Evolutionary conservation across 2,797 vertebrate genomes (phyloP).

Genomic region (Falco cherrug): DNA sequence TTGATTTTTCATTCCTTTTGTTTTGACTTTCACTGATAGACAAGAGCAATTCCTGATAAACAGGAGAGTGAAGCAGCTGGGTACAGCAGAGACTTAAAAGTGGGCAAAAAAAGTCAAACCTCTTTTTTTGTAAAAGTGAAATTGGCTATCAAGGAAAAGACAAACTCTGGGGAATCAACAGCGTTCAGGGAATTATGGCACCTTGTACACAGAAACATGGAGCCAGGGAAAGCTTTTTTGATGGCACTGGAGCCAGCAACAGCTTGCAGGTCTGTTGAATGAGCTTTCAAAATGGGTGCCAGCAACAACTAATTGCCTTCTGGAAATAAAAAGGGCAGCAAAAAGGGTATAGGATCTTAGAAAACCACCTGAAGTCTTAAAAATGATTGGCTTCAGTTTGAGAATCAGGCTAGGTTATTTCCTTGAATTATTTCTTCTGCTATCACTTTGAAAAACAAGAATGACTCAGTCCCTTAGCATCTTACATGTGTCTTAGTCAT

Average conservation of each 20-base stretch:
- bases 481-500: slow-evolving; percentile 66
- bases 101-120: not conserved
- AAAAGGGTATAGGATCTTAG: not conserved
- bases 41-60: not conserved
- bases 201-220: not conserved
- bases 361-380: not conserved
- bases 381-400: not conserved
- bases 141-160: not conserved
- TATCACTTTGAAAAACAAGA: slow-evolving; percentile 47
- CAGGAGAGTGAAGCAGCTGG: not conserved
- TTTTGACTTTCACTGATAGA: not conserved
- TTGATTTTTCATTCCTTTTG: not conserved
- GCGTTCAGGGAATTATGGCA: not conserved
- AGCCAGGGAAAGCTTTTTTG: not conserved
- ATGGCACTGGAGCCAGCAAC: not conserved
- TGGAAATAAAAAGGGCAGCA: not conserved
- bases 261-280: not conserved
- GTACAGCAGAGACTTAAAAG: not conserved
- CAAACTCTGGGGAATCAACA: not conserved
- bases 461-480: slow-evolving; percentile 62
- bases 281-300: not conserved
- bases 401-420: slow-evolving; percentile 3
- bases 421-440: slow-evolving; percentile 22
- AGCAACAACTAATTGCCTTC: not conserved
- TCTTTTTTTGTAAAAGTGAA: not conserved